A percentile compares a stretch with the other conserved stretches of the same genome.
Conservation (phyloP, 2,797 vertebrate genomes). For the Melanotaenia maccullochi region DNA sequence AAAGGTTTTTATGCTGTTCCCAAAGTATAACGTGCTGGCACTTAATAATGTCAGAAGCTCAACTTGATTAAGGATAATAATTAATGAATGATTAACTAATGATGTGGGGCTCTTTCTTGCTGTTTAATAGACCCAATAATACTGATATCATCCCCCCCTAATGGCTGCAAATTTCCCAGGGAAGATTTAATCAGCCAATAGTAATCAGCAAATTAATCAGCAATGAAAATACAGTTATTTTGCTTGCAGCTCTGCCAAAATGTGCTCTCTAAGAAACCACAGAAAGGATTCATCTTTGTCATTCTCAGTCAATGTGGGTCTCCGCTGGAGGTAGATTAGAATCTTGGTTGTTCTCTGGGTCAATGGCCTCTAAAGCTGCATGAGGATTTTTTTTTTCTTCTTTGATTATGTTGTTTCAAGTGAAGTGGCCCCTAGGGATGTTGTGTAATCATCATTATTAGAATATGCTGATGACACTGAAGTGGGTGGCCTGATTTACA, state of each 20-base stretch:
- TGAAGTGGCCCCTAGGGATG: constrained; percentile 35
- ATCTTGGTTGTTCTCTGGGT: constrained; percentile 48
- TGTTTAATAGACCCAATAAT: not conserved
- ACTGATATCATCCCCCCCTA: not conserved
- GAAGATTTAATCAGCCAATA: not conserved
- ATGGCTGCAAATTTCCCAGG: not conserved
- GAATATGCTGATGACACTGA: constrained; percentile 24
- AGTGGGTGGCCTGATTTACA: constrained; percentile 8
- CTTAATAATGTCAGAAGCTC: not conserved
- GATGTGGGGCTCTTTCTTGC: not conserved
- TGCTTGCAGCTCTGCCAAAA: constrained; percentile 1
- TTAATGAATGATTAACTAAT: not conserved
- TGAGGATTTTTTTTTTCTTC: constrained; percentile 6
- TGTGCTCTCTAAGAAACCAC: not conserved
- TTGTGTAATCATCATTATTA: constrained; percentile 20
- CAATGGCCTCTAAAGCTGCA: constrained; percentile 42
- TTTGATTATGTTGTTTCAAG: constrained; percentile 57
- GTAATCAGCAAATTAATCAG: constrained; percentile 24
- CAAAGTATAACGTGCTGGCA: not conserved
- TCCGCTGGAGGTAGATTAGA: constrained; percentile 37
- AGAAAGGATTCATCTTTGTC: constrained; percentile 3
- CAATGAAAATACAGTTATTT: not conserved
- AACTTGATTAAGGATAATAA: not conserved
- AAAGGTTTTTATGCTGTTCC: too few relatives aligned
- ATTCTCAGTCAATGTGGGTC: constrained; percentile 25